phyloP scores from a whole-genome alignment of 2,113 vertebrate species.

The Pontoporia blainvillei region DNA sequence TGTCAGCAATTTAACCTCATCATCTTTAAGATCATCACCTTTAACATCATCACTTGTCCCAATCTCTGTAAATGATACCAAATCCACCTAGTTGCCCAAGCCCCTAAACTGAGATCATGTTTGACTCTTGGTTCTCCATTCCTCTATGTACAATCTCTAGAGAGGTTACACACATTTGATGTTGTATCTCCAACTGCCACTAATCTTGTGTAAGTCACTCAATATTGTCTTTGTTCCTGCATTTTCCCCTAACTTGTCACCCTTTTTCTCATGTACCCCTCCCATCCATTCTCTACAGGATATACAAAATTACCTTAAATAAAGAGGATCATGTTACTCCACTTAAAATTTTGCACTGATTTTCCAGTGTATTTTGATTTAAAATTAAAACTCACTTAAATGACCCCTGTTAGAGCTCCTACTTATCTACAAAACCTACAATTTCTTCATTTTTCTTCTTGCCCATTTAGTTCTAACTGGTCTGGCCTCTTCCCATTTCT shows the following conservation, averaged over 20 bases:
- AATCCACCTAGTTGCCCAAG: not conserved
- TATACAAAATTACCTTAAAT: not conserved
- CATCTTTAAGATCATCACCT: not conserved
- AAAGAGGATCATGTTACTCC: not conserved
- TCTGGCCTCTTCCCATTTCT: not conserved
- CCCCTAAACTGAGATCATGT: not conserved
- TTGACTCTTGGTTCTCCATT: not conserved
- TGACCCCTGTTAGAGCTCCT: not conserved
- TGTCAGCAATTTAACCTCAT: not conserved
- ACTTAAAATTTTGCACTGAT: not conserved
- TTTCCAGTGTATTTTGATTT: not conserved
- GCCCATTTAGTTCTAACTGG: not conserved
- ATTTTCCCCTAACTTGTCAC: not conserved
- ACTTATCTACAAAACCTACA: not conserved
- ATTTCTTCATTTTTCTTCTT: not conserved
- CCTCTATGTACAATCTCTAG: not conserved
- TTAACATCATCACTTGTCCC: not conserved
- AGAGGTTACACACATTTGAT: not conserved
- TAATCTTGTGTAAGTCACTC: not conserved
- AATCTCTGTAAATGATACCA: not conserved
- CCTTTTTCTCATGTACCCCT: not conserved
- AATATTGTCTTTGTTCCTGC: not conserved
- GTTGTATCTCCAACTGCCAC: not conserved
- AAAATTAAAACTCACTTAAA: not conserved
- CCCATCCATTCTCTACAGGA: not conserved